Percentiles rank a stretch among this genome's conserved stretches.
These are phyloP conservation scores for Drosophila demipolita DNA, from an alignment of 2,888 invertebrate species.

Conservation along the genomic window DNA sequence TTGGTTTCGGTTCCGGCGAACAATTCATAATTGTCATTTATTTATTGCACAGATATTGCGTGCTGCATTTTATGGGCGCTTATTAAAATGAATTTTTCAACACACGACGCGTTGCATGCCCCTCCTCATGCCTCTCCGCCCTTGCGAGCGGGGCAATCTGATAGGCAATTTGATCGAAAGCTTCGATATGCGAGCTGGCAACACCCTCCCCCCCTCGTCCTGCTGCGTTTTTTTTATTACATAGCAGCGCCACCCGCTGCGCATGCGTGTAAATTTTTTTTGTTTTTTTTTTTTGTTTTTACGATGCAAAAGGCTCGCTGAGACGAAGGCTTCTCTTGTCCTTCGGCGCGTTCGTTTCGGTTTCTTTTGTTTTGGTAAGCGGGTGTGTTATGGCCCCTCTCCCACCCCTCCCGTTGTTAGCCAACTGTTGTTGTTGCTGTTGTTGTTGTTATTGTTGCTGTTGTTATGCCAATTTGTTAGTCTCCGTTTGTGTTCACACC, in stretches of 20 bases:
- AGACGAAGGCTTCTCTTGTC: constrained; percentile 46
- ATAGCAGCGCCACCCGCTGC: constrained; percentile 69
- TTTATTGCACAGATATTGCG: constrained; percentile 82
- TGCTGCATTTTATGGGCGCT: constrained; percentile 83
- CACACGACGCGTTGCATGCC: constrained; percentile 37
- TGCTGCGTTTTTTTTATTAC: constrained; percentile 57
- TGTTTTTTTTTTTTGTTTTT: constrained; percentile 63
- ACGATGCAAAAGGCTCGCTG: constrained; percentile 23
- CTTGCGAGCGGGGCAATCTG: constrained; percentile 62
- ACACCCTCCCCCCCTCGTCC: neutral
- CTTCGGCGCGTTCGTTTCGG: constrained; percentile 46
- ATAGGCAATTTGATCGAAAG: constrained; percentile 84
- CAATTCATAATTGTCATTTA: constrained; percentile 85
- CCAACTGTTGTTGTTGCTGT: constrained; percentile 24
- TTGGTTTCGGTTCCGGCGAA: constrained; percentile 48
- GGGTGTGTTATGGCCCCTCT: constrained; percentile 53
- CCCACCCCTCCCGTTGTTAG: neutral
- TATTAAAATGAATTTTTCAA: constrained; percentile 83
- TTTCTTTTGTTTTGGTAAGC: constrained; percentile 64
- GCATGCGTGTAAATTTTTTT: constrained; percentile 67
- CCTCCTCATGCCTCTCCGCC: no score
- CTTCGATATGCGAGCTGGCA: constrained; percentile 74
- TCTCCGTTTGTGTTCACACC: constrained; percentile 74
- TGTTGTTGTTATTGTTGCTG: constrained; percentile 3
- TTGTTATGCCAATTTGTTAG: constrained; percentile 70